These are phyloP conservation scores for Nautilus pompilius DNA, from an alignment of 1,140 invertebrate genomes.

Conservation along the genomic window DNA sequence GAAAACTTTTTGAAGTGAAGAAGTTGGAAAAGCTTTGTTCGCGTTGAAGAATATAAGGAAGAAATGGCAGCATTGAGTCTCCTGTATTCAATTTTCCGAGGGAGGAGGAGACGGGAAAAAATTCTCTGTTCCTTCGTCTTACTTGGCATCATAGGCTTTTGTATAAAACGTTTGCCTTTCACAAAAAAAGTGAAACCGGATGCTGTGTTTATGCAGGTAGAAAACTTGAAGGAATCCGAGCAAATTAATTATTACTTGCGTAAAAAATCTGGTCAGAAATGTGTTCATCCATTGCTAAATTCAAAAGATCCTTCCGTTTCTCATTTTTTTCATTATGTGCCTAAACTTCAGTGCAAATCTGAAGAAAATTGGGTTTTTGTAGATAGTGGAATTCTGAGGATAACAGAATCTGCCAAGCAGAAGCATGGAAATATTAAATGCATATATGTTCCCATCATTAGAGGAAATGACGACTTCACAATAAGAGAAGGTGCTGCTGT, in stretches of 20 bases:
- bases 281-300: conserved; percentile 66
- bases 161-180: not conserved
- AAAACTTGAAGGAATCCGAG: not conserved
- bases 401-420: conserved; percentile 15
- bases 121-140: not conserved
- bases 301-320: conserved; percentile 67
- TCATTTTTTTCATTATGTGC: conserved; percentile 64
- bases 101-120: not conserved
- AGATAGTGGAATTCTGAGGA: conserved; percentile 31
- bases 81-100: not conserved
- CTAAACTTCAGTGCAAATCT: conserved; percentile 63
- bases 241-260: not conserved
- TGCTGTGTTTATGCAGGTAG: not conserved
- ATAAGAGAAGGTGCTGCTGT: conserved; percentile 18
- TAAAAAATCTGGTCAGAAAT: conserved; percentile 48
- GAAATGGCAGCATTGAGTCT: not conserved
- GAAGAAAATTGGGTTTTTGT: conserved; percentile 49
- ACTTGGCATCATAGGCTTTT: not conserved
- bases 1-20: no score
- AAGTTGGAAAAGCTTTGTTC: no score
- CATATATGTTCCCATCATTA: conserved; percentile 30
- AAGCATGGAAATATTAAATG: conserved; percentile 41
- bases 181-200: no score
- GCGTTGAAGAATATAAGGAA: no score
- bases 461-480: conserved; percentile 23